Evolutionary conservation across 2,113 vertebrate species (phyloP).

Genomic region (Mionectes macconnelli): DNA sequence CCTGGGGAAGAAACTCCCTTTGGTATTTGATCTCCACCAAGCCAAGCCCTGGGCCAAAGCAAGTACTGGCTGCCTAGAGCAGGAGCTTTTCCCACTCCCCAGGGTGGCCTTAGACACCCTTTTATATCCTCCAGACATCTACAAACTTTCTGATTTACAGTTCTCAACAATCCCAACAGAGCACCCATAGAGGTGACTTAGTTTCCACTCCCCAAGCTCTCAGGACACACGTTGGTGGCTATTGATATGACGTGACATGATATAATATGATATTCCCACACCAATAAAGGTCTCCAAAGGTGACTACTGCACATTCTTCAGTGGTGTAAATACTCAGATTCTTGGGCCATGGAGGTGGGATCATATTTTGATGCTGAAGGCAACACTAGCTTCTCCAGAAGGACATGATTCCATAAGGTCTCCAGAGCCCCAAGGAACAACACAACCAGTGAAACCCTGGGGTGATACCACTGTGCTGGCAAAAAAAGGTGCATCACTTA

Average conservation of each 20-base stretch:
- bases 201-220: not conserved
- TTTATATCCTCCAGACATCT: not conserved
- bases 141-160: not conserved
- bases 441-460: not conserved
- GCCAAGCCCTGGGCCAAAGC: not conserved
- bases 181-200: not conserved
- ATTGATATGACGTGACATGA: not conserved
- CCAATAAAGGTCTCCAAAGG: not conserved
- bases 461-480: not conserved
- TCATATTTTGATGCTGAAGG: not conserved
- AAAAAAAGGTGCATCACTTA: not conserved
- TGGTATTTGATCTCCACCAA: not conserved
- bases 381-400: not conserved
- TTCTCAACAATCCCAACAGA: not conserved
- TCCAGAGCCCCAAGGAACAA: not conserved
- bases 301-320: not conserved
- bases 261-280: not conserved
- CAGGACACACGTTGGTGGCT: not conserved
- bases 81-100: not conserved
- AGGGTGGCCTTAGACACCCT: not conserved
- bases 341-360: not conserved
- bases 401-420: not conserved
- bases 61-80: not conserved
- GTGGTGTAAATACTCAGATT: not conserved
- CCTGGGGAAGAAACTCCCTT: not conserved